A percentile compares a stretch with the other conserved stretches of the same genome.
These are phyloP conservation scores for Lasioglossum pauxillum DNA, from an alignment of 2,888 invertebrate species.

Conservation along the genomic window DNA sequence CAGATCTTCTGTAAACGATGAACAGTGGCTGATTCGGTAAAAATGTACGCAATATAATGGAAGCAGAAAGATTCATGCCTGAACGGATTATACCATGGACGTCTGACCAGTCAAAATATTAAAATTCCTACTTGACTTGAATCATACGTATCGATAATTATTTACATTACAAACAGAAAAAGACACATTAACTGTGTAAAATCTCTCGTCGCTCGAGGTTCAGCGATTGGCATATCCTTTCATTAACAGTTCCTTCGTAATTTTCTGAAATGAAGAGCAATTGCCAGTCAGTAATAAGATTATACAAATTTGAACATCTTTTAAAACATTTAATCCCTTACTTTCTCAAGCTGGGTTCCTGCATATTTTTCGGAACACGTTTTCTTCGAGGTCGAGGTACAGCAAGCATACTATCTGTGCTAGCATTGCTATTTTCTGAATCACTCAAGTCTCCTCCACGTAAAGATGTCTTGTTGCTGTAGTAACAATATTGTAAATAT, in stretches of 20 bases:
- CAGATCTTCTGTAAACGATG: slow-evolving; percentile 35
- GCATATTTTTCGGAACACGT: slow-evolving; percentile 74
- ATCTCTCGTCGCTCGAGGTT: neutral
- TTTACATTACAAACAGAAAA: slow-evolving; percentile 33
- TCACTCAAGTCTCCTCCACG: slow-evolving; percentile 63
- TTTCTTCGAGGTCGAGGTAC: slow-evolving; percentile 74
- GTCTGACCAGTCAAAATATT: neutral
- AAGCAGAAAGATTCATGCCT: slow-evolving; percentile 34
- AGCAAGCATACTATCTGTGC: slow-evolving; percentile 51
- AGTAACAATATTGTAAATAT: neutral
- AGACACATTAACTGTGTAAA: neutral
- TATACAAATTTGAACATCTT: neutral
- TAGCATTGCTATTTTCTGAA: slow-evolving; percentile 74
- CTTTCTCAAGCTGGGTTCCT: slow-evolving; percentile 77
- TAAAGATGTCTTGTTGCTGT: slow-evolving; percentile 25
- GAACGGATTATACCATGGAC: neutral
- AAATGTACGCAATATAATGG: slow-evolving; percentile 32
- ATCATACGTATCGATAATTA: neutral
- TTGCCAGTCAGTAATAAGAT: neutral
- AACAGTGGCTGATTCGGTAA: slow-evolving; percentile 24
- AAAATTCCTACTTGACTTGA: neutral
- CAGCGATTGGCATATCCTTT: neutral
- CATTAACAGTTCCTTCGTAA: slow-evolving; percentile 65
- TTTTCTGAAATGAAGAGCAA: slow-evolving; percentile 68
- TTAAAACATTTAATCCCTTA: slow-evolving; percentile 53